Conservation (phyloP, 2,888 invertebrate species). For the Drosophila kambysellisi region DNA sequence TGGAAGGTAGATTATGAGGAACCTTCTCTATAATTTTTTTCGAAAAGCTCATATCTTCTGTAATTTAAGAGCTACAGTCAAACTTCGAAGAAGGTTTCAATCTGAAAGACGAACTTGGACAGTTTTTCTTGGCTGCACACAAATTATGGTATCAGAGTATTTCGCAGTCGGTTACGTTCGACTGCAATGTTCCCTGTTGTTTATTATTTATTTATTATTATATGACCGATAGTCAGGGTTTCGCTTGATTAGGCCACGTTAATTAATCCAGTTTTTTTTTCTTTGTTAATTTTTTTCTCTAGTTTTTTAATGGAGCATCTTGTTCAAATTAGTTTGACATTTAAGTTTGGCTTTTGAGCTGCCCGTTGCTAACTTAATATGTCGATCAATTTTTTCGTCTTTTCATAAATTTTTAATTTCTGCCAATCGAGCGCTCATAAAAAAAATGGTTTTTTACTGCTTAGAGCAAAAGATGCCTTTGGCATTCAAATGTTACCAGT, state of each 20-base stretch:
- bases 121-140: no score
- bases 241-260: constrained; percentile 37
- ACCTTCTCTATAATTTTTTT: no score
- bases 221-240: not conserved
- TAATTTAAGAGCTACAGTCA: no score
- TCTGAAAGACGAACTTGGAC: no score
- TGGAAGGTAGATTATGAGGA: no score
- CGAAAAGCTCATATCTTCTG: no score
- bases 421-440: constrained; percentile 64
- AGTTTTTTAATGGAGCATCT: constrained; percentile 50
- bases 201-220: not conserved
- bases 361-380: not conserved
- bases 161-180: no score
- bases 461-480: constrained; percentile 66
- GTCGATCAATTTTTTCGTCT: constrained; percentile 20
- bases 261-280: constrained; percentile 77
- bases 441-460: constrained; percentile 71
- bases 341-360: constrained; percentile 52
- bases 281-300: not conserved
- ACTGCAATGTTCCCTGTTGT: no score
- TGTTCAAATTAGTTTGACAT: constrained; percentile 79
- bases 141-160: no score
- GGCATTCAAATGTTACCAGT: constrained; percentile 71
- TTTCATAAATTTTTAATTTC: constrained; percentile 72
- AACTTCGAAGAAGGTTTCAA: no score